Conservation (phyloP, 2,113 vertebrate genomes). For the Sarotherodon lohbergeri region DNA sequence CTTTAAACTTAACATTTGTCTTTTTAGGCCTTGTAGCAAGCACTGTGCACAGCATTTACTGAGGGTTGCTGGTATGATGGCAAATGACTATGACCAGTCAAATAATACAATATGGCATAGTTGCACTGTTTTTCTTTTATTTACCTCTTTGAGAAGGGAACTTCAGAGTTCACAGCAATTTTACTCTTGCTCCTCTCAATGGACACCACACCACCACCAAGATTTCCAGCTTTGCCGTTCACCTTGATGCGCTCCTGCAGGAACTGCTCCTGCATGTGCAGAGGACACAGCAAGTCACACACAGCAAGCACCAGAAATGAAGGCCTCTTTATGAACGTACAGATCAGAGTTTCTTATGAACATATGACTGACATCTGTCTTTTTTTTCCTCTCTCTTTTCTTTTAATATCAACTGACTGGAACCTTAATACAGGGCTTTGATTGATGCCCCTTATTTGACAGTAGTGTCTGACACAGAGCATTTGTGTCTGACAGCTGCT, state of each 20-base stretch:
- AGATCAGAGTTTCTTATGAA: not conserved
- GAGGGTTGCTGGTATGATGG: not conserved
- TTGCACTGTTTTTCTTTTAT: conserved; percentile 34
- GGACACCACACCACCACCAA: conserved; percentile 89
- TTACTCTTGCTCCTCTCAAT: conserved; percentile 98
- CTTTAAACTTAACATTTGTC: not conserved
- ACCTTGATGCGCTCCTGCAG: conserved; percentile 97
- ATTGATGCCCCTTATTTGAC: not conserved
- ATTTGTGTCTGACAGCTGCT: not conserved
- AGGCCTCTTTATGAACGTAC: not conserved
- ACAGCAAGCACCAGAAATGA: not conserved
- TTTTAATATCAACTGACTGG: not conserved
- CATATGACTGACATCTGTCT: not conserved
- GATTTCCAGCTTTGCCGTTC: conserved; percentile 92
- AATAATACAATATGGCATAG: not conserved
- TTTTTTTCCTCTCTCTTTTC: not conserved
- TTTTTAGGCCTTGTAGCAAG: not conserved
- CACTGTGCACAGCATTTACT: not conserved
- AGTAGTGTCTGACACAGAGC: not conserved
- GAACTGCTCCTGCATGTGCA: conserved; percentile 86
- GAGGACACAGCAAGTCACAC: not conserved
- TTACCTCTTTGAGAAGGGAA: conserved; percentile 98
- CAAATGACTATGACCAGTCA: not conserved
- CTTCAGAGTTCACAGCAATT: conserved; percentile 92
- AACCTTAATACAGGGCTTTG: not conserved